Conservation (phyloP, 2,797 vertebrate species). For the Gymnocypris eckloni region DNA sequence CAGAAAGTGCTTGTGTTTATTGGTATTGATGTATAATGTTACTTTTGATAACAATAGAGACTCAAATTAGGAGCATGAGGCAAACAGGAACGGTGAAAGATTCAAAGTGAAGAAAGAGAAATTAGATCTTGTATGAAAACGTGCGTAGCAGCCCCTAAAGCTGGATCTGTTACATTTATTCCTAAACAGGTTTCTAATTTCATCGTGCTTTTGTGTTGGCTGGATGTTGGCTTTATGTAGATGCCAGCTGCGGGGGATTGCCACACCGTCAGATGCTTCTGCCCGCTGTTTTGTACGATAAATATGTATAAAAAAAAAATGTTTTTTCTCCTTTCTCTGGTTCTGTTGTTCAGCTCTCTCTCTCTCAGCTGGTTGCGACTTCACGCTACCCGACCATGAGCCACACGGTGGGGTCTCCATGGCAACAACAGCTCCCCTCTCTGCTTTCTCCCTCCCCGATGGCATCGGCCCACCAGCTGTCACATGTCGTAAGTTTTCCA, state of each 20-base stretch:
- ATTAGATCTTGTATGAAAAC: conserved; percentile 30
- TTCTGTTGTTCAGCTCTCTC: conserved; percentile 80
- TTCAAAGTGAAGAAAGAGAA: conserved; percentile 20
- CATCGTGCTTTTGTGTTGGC: conserved; percentile 41
- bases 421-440: conserved; percentile 70
- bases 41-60: conserved; percentile 16
- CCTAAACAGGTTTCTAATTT: conserved; percentile 53
- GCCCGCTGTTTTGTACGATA: conserved; percentile 46
- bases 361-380: conserved; percentile 86
- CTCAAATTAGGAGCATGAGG: conserved; percentile 1
- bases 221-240: conserved; percentile 48
- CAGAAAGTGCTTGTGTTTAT: background rate
- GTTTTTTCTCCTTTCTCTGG: conserved; percentile 34
- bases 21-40: conserved; percentile 12
- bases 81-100: background rate
- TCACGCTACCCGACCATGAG: conserved; percentile 73
- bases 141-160: conserved; percentile 12
- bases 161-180: conserved; percentile 38
- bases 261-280: conserved; percentile 31
- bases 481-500: conserved; percentile 81
- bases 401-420: conserved; percentile 67
- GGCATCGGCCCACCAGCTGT: conserved; percentile 78
- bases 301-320: conserved; percentile 31
- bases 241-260: conserved; percentile 45
- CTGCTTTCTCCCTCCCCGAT: conserved; percentile 74